phyloP scores from a whole-genome alignment of 2,797 vertebrate genomes.

The Cercopithecus diana region DNA sequence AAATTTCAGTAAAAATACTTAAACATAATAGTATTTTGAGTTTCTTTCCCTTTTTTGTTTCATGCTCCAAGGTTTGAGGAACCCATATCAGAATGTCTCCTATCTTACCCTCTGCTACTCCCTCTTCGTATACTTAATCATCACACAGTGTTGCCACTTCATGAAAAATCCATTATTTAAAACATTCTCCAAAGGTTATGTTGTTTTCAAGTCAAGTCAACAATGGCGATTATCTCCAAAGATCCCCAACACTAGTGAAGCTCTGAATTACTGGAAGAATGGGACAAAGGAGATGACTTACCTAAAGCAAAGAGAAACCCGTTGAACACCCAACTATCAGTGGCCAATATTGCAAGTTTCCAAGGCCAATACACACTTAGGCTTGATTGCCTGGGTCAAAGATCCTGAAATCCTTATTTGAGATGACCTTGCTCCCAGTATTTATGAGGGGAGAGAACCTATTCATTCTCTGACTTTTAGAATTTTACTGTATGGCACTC shows the following conservation, averaged over 20 bases:
- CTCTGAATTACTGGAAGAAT: background rate
- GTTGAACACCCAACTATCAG: background rate
- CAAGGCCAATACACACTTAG: background rate
- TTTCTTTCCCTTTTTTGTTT: background rate
- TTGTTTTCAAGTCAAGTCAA: background rate
- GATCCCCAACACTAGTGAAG: background rate
- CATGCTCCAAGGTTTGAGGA: background rate
- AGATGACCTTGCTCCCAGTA: background rate
- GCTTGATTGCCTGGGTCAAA: background rate
- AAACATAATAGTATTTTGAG: background rate
- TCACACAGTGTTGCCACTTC: background rate
- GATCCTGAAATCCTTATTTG: background rate
- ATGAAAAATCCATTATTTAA: background rate
- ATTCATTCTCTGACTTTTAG: background rate
- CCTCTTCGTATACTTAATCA: background rate
- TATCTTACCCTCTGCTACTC: background rate
- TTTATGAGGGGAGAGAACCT: background rate
- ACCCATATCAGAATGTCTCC: background rate
- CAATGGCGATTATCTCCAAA: background rate
- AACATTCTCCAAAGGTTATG: background rate
- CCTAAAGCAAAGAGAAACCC: background rate
- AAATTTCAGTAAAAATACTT: background rate
- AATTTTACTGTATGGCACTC: background rate
- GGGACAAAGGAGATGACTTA: background rate
- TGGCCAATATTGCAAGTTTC: background rate